Conservation (phyloP, 2,113 vertebrate species). For the Aldabrachelys gigantea region DNA sequence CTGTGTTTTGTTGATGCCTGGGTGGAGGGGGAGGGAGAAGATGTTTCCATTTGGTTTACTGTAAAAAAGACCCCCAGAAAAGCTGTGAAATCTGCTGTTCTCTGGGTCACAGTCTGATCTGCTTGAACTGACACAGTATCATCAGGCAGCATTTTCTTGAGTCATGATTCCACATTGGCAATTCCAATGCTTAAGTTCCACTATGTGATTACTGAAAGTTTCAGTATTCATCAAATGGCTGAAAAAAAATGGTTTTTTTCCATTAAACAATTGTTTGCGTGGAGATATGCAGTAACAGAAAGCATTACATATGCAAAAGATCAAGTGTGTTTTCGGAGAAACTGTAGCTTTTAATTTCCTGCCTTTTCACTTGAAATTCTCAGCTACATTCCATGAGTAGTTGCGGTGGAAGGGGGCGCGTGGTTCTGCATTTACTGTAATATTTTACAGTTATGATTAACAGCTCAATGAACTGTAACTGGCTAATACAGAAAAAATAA, state of each 20-base stretch:
- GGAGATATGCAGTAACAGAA: neutral
- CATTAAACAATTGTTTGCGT: neutral
- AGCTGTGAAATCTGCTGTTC: neutral
- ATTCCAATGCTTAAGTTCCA: neutral
- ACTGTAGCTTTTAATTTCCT: neutral
- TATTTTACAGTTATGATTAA: neutral
- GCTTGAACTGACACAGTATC: neutral
- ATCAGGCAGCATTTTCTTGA: neutral
- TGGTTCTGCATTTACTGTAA: neutral
- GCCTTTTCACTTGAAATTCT: neutral
- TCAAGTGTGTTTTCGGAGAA: neutral
- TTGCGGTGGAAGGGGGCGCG: too few relatives aligned
- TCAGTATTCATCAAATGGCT: neutral
- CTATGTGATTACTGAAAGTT: neutral
- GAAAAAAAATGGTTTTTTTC: neutral
- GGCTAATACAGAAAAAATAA: neutral
- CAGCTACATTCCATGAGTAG: neutral
- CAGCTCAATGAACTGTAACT: neutral
- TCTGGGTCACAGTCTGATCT: neutral
- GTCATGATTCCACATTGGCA: too few relatives aligned
- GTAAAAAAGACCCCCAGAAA: neutral
- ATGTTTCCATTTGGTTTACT: neutral
- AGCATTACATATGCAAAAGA: neutral
- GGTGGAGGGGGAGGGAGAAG: neutral
- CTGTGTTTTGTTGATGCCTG: neutral